phyloP scores from a whole-genome alignment of 2,888 invertebrate genomes.

The Oscheius sp. region DNA sequence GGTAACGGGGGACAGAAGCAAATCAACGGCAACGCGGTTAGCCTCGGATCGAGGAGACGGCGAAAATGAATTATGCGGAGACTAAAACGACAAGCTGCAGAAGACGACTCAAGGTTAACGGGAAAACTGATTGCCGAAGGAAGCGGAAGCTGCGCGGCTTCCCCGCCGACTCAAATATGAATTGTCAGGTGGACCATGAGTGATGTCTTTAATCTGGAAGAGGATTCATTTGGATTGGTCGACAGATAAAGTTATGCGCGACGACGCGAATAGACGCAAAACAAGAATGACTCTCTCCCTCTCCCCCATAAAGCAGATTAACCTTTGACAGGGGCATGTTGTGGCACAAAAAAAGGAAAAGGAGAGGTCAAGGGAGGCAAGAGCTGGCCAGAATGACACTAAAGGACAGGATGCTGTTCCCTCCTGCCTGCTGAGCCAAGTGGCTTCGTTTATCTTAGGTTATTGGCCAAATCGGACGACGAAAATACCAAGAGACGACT shows the following conservation, averaged over 20 bases:
- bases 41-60: slow-evolving; percentile 13
- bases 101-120: slow-evolving; percentile 27
- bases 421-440: background rate
- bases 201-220: background rate
- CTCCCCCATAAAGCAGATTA: background rate
- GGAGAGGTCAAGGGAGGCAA: background rate
- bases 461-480: slow-evolving; percentile 30
- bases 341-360: background rate
- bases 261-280: too few relatives aligned
- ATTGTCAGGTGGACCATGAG: background rate
- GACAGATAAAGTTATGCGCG: too few relatives aligned
- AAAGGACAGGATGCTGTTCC: too few relatives aligned
- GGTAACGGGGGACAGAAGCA: background rate
- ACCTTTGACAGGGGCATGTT: background rate
- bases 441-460: slow-evolving; percentile 17
- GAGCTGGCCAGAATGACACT: slow-evolving; percentile 1
- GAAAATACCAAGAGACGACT: slow-evolving; percentile 30
- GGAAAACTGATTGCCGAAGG: slow-evolving; percentile 1
- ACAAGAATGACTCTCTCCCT: background rate
- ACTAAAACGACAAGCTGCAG: slow-evolving; percentile 1
- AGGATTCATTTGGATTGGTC: background rate
- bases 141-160: background rate
- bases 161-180: background rate
- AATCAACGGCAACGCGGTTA: slow-evolving; percentile 22
- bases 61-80: slow-evolving; percentile 34